Conservation (phyloP, 1,140 invertebrate genomes). For the Trichonephila inaurata region DNA sequence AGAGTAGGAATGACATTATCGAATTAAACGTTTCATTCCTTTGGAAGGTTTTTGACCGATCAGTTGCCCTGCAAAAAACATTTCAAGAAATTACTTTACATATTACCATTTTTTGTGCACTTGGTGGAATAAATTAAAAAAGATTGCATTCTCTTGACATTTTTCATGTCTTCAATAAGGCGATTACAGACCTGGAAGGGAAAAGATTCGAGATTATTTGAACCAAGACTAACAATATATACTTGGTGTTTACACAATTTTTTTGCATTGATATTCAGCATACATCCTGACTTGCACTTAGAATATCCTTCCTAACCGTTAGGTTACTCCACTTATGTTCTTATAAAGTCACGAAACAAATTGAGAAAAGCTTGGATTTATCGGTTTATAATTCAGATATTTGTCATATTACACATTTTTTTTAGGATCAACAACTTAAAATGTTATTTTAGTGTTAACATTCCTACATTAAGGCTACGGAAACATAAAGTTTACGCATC, state of each 20-base stretch:
- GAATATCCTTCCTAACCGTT: neutral
- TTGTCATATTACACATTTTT: neutral
- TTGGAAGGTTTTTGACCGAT: neutral
- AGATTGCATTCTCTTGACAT: neutral
- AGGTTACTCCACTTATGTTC: neutral
- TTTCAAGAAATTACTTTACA: neutral
- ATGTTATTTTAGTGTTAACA: neutral
- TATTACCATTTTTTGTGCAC: neutral
- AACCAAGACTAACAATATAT: neutral
- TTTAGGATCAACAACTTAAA: neutral
- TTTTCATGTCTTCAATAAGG: neutral
- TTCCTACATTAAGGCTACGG: neutral
- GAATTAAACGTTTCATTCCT: neutral
- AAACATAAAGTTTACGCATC: neutral
- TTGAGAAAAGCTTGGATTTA: neutral
- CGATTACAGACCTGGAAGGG: neutral
- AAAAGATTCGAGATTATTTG: neutral
- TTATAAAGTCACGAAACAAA: neutral
- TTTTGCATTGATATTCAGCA: neutral
- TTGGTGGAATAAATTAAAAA: neutral
- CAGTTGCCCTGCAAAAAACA: neutral
- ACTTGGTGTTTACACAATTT: neutral
- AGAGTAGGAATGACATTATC: slow-evolving; percentile 4
- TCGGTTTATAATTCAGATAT: neutral
- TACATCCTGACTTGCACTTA: neutral